Conservation (phyloP, 2,888 invertebrate species). For the Neocrepidodera transversa region DNA sequence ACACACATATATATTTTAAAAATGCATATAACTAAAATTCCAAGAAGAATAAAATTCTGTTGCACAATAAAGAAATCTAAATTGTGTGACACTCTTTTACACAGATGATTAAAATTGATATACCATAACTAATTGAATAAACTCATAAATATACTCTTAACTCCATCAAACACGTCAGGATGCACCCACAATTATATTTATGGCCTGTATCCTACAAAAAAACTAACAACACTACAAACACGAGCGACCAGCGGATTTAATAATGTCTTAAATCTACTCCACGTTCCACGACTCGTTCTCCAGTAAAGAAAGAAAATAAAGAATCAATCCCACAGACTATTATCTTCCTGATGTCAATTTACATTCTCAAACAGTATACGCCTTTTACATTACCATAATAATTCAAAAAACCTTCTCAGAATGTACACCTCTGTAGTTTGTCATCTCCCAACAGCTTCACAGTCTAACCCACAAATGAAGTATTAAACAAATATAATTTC, state of each 20-base stretch:
- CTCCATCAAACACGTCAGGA: not conserved
- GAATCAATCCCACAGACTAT: slow-evolving; percentile 22
- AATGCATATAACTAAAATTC: too few relatives aligned
- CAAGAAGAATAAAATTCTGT: too few relatives aligned
- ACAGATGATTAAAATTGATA: too few relatives aligned
- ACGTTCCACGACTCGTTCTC: not conserved
- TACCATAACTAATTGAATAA: not conserved
- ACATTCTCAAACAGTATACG: slow-evolving; percentile 61
- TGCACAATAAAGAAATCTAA: too few relatives aligned
- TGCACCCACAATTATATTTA: slow-evolving; percentile 1
- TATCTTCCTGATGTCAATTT: slow-evolving; percentile 56
- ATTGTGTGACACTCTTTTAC: too few relatives aligned
- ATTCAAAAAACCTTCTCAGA: slow-evolving; percentile 58
- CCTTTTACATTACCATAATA: slow-evolving; percentile 62
- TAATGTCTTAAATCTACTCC: slow-evolving; percentile 3
- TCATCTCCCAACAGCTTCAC: slow-evolving; percentile 42
- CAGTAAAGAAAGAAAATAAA: slow-evolving; percentile 1
- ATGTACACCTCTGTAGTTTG: slow-evolving; percentile 46
- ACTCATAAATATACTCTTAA: not conserved
- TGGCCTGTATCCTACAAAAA: not conserved
- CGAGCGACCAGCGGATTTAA: not conserved
- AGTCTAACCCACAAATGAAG: slow-evolving; percentile 47
- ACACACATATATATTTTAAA: too few relatives aligned
- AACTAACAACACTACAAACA: not conserved
- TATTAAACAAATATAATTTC: slow-evolving; percentile 54